These are phyloP conservation scores for Drosophila dives DNA, from an alignment of 2,888 invertebrate genomes.

Conservation along the genomic window DNA sequence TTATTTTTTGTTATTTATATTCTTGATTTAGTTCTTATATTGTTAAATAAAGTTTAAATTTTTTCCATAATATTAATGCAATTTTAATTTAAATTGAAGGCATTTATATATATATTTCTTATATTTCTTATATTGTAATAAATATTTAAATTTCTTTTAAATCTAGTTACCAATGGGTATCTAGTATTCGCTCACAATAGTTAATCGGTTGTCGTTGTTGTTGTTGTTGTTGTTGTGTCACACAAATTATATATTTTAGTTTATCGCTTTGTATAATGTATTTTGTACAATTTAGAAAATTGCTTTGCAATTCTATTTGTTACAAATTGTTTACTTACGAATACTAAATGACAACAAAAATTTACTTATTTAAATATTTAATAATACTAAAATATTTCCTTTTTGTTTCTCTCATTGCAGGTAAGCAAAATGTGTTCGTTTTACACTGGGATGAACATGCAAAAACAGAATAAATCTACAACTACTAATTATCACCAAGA, in stretches of 20 bases:
- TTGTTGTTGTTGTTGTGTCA: constrained; percentile 2
- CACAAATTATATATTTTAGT: constrained; percentile 46
- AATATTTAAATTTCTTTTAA: no score
- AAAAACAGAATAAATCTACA: constrained; percentile 11
- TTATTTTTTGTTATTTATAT: no score
- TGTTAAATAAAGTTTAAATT: no score
- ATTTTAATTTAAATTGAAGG: no score
- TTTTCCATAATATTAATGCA: no score
- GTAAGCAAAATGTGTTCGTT: constrained; percentile 38
- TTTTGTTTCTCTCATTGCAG: constrained; percentile 46
- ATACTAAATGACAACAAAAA: background rate
- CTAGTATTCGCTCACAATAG: background rate
- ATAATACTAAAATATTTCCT: constrained; percentile 22
- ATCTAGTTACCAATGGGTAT: constrained; percentile 11
- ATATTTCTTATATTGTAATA: background rate
- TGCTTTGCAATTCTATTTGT: constrained; percentile 4
- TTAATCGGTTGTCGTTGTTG: constrained; percentile 22
- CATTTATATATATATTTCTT: no score
- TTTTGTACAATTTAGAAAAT: constrained; percentile 14
- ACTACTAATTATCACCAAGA: constrained; percentile 60
- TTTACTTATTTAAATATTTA: background rate
- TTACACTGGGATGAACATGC: constrained; percentile 30
- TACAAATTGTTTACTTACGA: background rate
- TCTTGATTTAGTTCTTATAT: no score
- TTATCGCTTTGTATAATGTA: constrained; percentile 27